phyloP scores from a whole-genome alignment of 2,797 vertebrate species.

The Cossypha dichroa region DNA sequence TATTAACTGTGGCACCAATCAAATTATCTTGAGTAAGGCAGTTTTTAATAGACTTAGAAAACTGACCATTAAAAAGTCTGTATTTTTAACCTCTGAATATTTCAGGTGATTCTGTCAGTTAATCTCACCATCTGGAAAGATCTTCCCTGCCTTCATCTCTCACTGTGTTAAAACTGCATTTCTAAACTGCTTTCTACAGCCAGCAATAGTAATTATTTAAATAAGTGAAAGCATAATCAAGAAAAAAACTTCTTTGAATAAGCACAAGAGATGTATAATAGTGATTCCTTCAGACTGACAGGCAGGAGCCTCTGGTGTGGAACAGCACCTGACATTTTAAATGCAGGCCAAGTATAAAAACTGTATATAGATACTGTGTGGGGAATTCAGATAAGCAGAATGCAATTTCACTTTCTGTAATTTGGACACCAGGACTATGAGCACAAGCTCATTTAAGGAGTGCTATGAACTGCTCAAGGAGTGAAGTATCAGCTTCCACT shows the following conservation, averaged over 20 bases:
- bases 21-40: neutral
- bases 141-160: neutral
- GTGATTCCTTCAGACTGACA: neutral
- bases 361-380: neutral
- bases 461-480: neutral
- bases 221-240: neutral
- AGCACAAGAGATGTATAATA: neutral
- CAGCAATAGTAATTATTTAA: neutral
- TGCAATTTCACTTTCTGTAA: neutral
- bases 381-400: conserved; percentile 2
- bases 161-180: neutral
- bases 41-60: neutral
- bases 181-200: neutral
- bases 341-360: neutral
- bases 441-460: neutral
- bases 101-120: neutral
- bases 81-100: neutral
- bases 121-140: neutral
- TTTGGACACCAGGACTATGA: neutral
- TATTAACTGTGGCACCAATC: neutral
- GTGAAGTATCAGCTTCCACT: neutral
- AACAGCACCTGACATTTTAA: neutral
- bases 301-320: neutral
- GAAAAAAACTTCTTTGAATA: neutral
- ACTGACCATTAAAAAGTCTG: neutral